Percentiles rank a stretch among this genome's conserved stretches.
phyloP scores from a whole-genome alignment of 2,113 vertebrate genomes.

The Pollachius pollachius region DNA sequence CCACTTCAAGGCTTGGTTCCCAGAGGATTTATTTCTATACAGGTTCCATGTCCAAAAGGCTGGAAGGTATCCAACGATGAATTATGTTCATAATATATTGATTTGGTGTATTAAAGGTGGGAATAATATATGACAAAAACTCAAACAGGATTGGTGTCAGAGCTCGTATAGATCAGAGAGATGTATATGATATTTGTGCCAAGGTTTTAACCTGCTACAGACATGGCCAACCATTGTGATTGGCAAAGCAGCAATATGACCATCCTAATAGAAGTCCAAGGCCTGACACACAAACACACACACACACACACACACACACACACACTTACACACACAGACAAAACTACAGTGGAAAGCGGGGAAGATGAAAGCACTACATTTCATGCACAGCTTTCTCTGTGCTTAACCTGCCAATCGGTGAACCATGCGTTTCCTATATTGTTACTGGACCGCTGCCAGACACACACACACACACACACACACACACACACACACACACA shows the following conservation, averaged over 20 bases:
- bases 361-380: slow-evolving; percentile 39
- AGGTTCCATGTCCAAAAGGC: too few relatives aligned
- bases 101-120: too few relatives aligned
- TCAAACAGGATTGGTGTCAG: too few relatives aligned
- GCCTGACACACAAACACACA: slow-evolving; percentile 14
- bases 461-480: slow-evolving; percentile 38
- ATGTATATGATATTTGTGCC: too few relatives aligned
- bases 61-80: too few relatives aligned
- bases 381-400: slow-evolving; percentile 24
- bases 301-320: slow-evolving; percentile 14
- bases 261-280: slow-evolving; percentile 28
- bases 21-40: too few relatives aligned
- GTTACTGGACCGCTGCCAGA: slow-evolving; percentile 46
- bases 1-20: too few relatives aligned
- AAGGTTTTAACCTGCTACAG: background rate
- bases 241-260: slow-evolving; percentile 39
- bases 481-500: slow-evolving; percentile 6
- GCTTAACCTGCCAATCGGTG: slow-evolving; percentile 50
- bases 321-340: background rate
- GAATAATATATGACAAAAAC: too few relatives aligned
- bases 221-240: slow-evolving; percentile 19
- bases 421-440: slow-evolving; percentile 51
- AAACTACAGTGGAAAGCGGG: background rate
- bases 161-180: too few relatives aligned
- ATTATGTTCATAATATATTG: too few relatives aligned